Percentiles rank a stretch among this genome's conserved stretches.
Conservation (phyloP, 2,113 vertebrate species). For the Bettongia penicillata region DNA sequence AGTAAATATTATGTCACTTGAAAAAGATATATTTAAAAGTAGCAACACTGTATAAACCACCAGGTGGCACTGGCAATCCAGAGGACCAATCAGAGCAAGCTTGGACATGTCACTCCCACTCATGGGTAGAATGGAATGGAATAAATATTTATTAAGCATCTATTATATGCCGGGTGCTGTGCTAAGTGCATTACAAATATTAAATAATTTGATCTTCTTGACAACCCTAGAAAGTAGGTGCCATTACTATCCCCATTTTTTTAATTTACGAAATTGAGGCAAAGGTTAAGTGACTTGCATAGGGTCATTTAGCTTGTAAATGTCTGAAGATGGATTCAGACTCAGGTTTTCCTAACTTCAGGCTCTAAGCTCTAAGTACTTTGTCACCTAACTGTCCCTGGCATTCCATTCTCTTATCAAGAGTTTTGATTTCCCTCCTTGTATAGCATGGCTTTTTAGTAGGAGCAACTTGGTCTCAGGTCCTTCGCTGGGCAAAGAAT, state of each 20-base stretch:
- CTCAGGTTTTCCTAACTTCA: background rate
- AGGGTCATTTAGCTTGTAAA: background rate
- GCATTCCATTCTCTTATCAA: background rate
- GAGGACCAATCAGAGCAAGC: background rate
- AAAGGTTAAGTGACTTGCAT: background rate
- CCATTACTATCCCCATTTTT: background rate
- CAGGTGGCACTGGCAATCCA: background rate
- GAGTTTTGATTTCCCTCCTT: background rate
- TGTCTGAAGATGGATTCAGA: background rate
- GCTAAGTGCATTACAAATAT: background rate
- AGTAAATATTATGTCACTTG: background rate
- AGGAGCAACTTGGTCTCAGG: background rate
- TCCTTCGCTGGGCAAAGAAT: background rate
- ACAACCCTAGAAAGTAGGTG: background rate
- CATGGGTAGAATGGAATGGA: background rate
- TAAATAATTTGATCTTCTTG: background rate
- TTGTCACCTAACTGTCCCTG: background rate
- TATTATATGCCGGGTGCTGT: background rate
- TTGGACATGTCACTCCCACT: background rate
- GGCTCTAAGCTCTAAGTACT: background rate
- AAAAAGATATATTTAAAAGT: background rate
- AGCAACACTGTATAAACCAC: background rate
- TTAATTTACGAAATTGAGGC: background rate
- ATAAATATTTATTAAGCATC: background rate
- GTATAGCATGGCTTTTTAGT: background rate